Conservation (phyloP, 2,113 vertebrate genomes). For the Myanophis thanlyinensis region DNA sequence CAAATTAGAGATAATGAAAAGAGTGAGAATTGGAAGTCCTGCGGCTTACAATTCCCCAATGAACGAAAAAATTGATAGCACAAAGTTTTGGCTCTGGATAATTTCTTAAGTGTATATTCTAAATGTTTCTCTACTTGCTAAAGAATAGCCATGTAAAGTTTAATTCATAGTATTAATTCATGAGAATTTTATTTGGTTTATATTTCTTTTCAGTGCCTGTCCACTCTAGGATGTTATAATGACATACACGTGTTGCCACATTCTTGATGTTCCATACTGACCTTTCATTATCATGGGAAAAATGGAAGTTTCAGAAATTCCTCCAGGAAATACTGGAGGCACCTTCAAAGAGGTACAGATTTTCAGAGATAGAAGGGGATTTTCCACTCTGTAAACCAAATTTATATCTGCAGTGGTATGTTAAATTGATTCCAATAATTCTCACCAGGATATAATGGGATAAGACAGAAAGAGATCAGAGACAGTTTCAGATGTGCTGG, state of each 20-base stretch:
- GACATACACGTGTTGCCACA: not conserved
- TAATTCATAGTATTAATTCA: not conserved
- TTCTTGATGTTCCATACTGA: not conserved
- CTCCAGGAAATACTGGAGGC: not conserved
- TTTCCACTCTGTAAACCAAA: not conserved
- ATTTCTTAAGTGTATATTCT: slow-evolving; percentile 14
- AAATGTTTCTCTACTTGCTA: not conserved
- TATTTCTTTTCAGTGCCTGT: not conserved
- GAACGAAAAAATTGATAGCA: slow-evolving; percentile 1
- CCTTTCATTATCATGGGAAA: not conserved
- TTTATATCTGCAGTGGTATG: not conserved
- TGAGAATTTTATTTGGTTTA: not conserved
- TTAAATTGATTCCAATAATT: not conserved
- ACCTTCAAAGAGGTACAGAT: not conserved
- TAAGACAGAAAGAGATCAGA: not conserved
- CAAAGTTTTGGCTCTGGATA: not conserved
- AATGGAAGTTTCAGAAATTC: not conserved
- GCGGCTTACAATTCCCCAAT: not conserved
- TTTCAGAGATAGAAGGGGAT: not conserved
- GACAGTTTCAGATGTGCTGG: not conserved
- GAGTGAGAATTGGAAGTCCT: not conserved
- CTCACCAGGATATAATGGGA: not conserved
- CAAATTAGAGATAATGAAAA: slow-evolving; percentile 4
- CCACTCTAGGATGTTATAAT: not conserved
- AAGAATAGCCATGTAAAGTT: not conserved